These are phyloP conservation scores for Dipodomys ordii DNA, from an alignment of 2,113 vertebrate genomes.

Conservation along the genomic window DNA sequence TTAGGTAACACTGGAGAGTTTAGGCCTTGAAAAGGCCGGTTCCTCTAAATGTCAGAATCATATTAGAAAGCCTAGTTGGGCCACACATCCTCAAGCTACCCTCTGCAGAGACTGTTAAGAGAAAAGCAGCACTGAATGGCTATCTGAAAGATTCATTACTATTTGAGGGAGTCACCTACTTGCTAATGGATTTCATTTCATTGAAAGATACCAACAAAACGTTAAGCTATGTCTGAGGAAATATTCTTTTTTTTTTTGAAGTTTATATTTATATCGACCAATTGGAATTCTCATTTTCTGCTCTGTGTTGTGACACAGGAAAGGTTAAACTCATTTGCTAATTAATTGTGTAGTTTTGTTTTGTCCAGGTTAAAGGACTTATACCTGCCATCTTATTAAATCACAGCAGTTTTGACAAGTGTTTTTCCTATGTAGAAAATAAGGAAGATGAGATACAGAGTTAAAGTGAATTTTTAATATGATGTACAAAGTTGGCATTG, in stretches of 20 bases:
- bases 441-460: background rate
- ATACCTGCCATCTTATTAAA: background rate
- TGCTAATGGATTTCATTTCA: background rate
- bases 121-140: fast-evolving
- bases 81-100: fast-evolving
- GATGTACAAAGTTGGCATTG: too few relatives aligned
- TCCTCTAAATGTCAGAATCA: background rate
- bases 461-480: too few relatives aligned
- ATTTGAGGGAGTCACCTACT: background rate
- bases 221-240: background rate
- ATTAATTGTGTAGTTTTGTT: background rate
- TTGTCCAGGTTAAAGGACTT: background rate
- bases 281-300: background rate
- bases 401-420: background rate
- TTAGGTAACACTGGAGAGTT: background rate
- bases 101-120: background rate
- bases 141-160: fast-evolving
- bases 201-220: background rate
- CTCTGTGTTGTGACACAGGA: background rate
- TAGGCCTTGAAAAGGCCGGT: background rate
- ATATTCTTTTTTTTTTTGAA: background rate
- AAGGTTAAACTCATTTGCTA: background rate
- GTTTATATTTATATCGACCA: background rate
- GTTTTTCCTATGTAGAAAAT: background rate
- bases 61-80: background rate